phyloP scores from a whole-genome alignment of 2,888 invertebrate species.

The Aleiodes alternator region DNA sequence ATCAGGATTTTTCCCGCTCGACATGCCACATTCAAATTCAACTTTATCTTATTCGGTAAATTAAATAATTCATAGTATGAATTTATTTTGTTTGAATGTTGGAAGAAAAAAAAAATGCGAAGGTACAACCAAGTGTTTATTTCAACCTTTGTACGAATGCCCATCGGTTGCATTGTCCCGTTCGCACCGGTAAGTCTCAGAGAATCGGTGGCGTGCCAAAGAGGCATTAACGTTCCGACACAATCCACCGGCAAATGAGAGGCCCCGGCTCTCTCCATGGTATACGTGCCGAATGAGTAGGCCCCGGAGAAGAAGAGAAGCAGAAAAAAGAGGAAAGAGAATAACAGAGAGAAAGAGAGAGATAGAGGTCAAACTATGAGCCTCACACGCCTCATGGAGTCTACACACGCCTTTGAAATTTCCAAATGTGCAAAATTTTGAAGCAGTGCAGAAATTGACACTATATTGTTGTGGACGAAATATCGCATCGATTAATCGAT shows the following conservation, averaged over 20 bases:
- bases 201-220: slow-evolving; percentile 66
- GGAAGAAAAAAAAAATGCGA: not conserved
- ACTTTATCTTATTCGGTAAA: not conserved
- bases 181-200: slow-evolving; percentile 67
- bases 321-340: slow-evolving; percentile 37
- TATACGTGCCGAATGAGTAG: slow-evolving; percentile 67
- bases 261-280: slow-evolving; percentile 55
- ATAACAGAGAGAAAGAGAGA: slow-evolving; percentile 40
- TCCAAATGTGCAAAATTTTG: slow-evolving; percentile 69
- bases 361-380: slow-evolving; percentile 44
- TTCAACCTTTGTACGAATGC: slow-evolving; percentile 48
- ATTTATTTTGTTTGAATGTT: no score
- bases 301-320: slow-evolving; percentile 54
- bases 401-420: slow-evolving; percentile 71
- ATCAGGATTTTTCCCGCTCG: slow-evolving; percentile 36
- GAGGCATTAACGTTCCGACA: slow-evolving; percentile 68
- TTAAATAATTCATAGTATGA: no score
- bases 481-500: not conserved
- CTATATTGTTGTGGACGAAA: not conserved
- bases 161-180: slow-evolving; percentile 64
- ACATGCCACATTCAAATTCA: slow-evolving; percentile 17
- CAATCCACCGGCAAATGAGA: slow-evolving; percentile 73
- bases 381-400: slow-evolving; percentile 65
- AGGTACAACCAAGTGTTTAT: slow-evolving; percentile 35
- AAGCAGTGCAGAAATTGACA: slow-evolving; percentile 53